These are phyloP conservation scores for Caenorhabditis sp. DNA, from an alignment of 2,888 invertebrate species.

Conservation along the genomic window DNA sequence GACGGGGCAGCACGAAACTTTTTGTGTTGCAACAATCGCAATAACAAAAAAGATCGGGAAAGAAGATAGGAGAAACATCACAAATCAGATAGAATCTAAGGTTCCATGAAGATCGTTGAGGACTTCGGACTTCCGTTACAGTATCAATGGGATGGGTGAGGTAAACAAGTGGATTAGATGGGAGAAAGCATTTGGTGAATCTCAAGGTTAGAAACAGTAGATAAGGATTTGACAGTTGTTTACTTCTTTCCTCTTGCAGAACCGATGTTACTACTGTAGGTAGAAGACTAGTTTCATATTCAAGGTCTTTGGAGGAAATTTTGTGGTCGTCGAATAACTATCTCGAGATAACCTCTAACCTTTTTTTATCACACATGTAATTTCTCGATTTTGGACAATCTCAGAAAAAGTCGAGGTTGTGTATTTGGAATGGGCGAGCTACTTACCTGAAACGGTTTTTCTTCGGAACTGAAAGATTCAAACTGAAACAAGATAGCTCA, in stretches of 20 bases:
- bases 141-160: not conserved
- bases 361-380: no score
- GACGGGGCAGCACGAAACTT: slow-evolving; percentile 13
- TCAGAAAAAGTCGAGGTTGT: no score
- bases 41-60: slow-evolving; percentile 23
- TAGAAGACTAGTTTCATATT: not conserved
- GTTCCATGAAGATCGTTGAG: slow-evolving; percentile 19
- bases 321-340: no score
- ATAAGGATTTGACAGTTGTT: not conserved
- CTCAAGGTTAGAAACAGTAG: not conserved
- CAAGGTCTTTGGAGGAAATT: no score
- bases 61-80: slow-evolving; percentile 41
- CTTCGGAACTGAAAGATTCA: no score
- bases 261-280: not conserved
- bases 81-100: slow-evolving; percentile 32
- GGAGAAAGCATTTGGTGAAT: not conserved
- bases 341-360: no score
- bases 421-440: no score
- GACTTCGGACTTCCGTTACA: slow-evolving; percentile 34
- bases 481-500: no score
- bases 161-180: slow-evolving; percentile 17
- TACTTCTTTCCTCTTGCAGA: not conserved
- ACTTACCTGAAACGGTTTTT: no score
- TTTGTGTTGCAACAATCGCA: slow-evolving; percentile 20
- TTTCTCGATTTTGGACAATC: no score